Percentiles rank a stretch among this genome's conserved stretches.
Conservation (phyloP, 2,888 invertebrate genomes). For the Oeneis ivallda region DNA sequence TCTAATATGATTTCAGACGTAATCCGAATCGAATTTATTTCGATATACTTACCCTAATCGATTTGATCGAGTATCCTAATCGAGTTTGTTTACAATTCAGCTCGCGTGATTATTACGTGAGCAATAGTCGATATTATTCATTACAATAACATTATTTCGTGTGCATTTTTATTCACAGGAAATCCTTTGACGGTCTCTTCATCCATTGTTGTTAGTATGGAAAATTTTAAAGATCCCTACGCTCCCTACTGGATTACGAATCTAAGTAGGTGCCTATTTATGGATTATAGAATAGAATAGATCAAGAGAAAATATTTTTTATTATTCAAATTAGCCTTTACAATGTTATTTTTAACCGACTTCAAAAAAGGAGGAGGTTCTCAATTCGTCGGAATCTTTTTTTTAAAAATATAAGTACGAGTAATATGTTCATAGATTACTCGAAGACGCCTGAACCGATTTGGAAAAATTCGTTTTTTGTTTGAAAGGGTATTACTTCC, state of each 20-base stretch:
- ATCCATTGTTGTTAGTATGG: constrained; percentile 5
- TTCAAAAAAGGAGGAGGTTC: too few species aligned
- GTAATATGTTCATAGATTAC: too few species aligned
- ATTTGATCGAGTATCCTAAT: constrained; percentile 3
- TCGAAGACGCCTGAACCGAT: too few species aligned
- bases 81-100: constrained; percentile 26
- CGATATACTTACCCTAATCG: constrained; percentile 11
- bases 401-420: too few species aligned
- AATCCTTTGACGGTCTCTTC: constrained; percentile 20
- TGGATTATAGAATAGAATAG: too few species aligned
- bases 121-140: constrained; percentile 1
- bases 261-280: too few species aligned
- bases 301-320: too few species aligned
- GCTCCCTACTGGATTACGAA: background rate
- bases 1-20: constrained; percentile 13
- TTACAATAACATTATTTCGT: background rate
- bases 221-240: background rate
- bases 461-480: too few species aligned
- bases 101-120: constrained; percentile 16
- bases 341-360: too few species aligned
- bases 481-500: too few species aligned
- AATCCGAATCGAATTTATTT: constrained; percentile 24
- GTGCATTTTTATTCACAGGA: constrained; percentile 15
- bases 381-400: too few species aligned
- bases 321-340: too few species aligned